Evolutionary conservation across 2,113 vertebrate genomes (phyloP).

Genomic region (Mola mola): DNA sequence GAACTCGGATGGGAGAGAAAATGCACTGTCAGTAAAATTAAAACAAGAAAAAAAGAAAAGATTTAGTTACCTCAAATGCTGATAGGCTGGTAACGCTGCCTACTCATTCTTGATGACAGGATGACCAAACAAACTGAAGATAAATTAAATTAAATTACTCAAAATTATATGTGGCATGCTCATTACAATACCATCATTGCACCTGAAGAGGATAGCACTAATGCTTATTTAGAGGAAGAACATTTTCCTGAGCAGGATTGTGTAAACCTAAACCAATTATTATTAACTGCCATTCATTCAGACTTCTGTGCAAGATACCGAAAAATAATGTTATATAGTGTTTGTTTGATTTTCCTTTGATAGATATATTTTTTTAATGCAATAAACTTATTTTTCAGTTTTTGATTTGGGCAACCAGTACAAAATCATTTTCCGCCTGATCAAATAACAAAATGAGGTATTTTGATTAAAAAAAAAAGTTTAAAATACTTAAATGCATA

Average conservation of each 20-base stretch:
- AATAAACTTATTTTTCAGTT: background rate
- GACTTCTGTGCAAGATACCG: conserved; percentile 10
- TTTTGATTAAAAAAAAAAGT: conserved; percentile 9
- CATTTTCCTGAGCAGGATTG: conserved; percentile 28
- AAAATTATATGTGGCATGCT: conserved; percentile 60
- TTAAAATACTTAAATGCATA: conserved; percentile 13
- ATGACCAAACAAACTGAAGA: conserved; percentile 40
- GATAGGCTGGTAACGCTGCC: conserved; percentile 63
- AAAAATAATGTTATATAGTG: conserved; percentile 9
- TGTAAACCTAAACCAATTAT: conserved; percentile 25
- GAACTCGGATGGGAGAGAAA: conserved; percentile 77
- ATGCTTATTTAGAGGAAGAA: conserved; percentile 43
- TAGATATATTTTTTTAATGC: conserved; percentile 5
- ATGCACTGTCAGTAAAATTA: conserved; percentile 80
- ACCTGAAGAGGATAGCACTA: conserved; percentile 51
- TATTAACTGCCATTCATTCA: conserved; percentile 37
- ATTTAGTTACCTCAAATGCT: conserved; percentile 71
- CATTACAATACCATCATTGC: conserved; percentile 63
- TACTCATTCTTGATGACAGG: conserved; percentile 65
- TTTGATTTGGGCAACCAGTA: background rate
- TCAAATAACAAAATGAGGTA: background rate
- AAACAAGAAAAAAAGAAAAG: conserved; percentile 58
- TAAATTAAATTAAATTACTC: conserved; percentile 54
- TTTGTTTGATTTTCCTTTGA: conserved; percentile 1
- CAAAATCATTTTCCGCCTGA: too few relatives aligned